Evolutionary conservation across 2,797 vertebrate species (phyloP).

Genomic region (Sphaeramia orbicularis): DNA sequence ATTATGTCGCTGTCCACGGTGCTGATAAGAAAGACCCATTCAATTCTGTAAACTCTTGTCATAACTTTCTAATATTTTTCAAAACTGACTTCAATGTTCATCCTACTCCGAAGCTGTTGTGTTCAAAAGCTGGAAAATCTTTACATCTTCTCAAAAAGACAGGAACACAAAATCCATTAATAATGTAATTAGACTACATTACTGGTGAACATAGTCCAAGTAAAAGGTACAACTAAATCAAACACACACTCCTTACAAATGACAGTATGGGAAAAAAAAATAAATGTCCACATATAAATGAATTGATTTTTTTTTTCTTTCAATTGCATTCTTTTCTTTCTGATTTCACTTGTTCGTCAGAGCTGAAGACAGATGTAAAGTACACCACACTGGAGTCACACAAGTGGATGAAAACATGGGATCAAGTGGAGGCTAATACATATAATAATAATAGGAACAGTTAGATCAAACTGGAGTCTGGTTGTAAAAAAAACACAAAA

Average conservation of each 20-base stretch:
- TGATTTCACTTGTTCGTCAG: conserved; percentile 34
- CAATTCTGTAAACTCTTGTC: conserved; percentile 3
- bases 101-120: too few relatives aligned
- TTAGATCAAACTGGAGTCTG: conserved; percentile 21
- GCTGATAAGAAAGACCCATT: conserved; percentile 33
- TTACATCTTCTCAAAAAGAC: too few relatives aligned
- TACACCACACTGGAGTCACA: background rate
- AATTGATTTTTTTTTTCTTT: conserved; percentile 12
- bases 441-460: conserved; percentile 24
- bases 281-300: too few relatives aligned
- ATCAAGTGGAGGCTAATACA: conserved; percentile 25
- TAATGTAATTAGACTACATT: too few relatives aligned
- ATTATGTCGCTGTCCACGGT: conserved; percentile 54
- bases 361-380: conserved; percentile 15
- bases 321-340: conserved; percentile 15
- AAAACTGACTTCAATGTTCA: too few relatives aligned
- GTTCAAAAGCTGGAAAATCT: too few relatives aligned
- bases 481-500: background rate
- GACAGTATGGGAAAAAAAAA: too few relatives aligned
- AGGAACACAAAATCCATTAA: too few relatives aligned
- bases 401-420: conserved; percentile 43
- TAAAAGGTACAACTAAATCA: too few relatives aligned
- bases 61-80: too few relatives aligned
- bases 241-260: too few relatives aligned
- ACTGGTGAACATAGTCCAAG: too few relatives aligned